Percentiles rank a stretch among this genome's conserved stretches.
phyloP scores from a whole-genome alignment of 2,888 invertebrate species.

The Dermolepida albohirtum region DNA sequence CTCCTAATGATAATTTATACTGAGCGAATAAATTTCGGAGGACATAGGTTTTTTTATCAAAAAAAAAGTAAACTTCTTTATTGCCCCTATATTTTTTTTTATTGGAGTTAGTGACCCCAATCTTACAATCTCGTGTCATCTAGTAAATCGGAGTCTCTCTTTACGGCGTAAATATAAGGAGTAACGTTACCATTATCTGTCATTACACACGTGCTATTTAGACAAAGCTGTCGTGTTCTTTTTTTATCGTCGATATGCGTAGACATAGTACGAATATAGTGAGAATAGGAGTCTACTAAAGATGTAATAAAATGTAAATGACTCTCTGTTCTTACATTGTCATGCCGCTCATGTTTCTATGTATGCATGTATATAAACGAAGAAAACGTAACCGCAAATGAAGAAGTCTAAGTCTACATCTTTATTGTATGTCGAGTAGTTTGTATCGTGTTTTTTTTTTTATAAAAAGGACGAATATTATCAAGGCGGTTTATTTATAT shows the following conservation, averaged over 20 bases:
- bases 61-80: conserved; percentile 32
- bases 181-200: conserved; percentile 32
- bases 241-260: conserved; percentile 31
- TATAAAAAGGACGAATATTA: no score
- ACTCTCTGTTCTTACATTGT: conserved; percentile 33
- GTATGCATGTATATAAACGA: conserved; percentile 2
- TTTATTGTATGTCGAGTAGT: no score
- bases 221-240: conserved; percentile 33
- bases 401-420: no score
- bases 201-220: conserved; percentile 39
- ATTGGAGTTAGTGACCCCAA: conserved; percentile 34
- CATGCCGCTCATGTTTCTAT: conserved; percentile 1
- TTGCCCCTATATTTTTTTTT: conserved; percentile 28
- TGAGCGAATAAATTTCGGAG: not conserved
- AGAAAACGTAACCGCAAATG: no score
- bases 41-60: conserved; percentile 12
- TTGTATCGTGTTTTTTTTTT: no score
- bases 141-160: conserved; percentile 14
- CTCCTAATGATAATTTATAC: conserved; percentile 5
- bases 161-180: conserved; percentile 29
- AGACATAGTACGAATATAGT: conserved; percentile 29
- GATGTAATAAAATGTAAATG: conserved; percentile 41
- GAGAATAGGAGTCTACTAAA: conserved; percentile 26
- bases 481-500: no score
- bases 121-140: conserved; percentile 27